Conservation (phyloP, 2,888 invertebrate genomes). For the Phengaris arion region DNA sequence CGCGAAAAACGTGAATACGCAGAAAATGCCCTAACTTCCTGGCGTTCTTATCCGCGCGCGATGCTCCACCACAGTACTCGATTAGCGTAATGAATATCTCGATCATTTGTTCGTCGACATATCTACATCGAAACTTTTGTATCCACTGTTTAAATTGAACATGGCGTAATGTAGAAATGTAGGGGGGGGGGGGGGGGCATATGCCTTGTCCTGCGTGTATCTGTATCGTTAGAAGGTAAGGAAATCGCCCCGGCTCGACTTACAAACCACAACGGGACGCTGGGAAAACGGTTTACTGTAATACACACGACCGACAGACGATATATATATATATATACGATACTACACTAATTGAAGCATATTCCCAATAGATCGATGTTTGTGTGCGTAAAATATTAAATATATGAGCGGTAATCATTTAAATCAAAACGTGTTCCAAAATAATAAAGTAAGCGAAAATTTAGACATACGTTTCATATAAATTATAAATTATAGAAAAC, state of each 20-base stretch:
- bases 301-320: slow-evolving; percentile 14
- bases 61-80: neutral
- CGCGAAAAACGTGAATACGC: too few relatives aligned
- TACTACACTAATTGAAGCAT: slow-evolving; percentile 13
- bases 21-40: too few relatives aligned
- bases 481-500: too few relatives aligned
- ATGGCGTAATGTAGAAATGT: slow-evolving; percentile 32
- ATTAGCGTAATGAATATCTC: neutral
- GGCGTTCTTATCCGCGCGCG: neutral
- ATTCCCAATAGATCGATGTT: neutral
- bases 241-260: slow-evolving; percentile 41
- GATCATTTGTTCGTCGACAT: neutral
- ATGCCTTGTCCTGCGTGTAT: slow-evolving; percentile 24
- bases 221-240: slow-evolving; percentile 41
- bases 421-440: neutral
- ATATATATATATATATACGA: neutral
- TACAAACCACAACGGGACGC: slow-evolving; percentile 43
- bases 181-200: slow-evolving; percentile 24
- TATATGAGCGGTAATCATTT: too few relatives aligned
- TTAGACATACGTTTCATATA: neutral
- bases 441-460: neutral
- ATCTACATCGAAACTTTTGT: neutral
- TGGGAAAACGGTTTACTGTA: slow-evolving; percentile 36
- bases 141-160: slow-evolving; percentile 49
- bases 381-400: neutral